phyloP scores from a whole-genome alignment of 2,888 invertebrate species.

The Tenthredo distinguenda region DNA sequence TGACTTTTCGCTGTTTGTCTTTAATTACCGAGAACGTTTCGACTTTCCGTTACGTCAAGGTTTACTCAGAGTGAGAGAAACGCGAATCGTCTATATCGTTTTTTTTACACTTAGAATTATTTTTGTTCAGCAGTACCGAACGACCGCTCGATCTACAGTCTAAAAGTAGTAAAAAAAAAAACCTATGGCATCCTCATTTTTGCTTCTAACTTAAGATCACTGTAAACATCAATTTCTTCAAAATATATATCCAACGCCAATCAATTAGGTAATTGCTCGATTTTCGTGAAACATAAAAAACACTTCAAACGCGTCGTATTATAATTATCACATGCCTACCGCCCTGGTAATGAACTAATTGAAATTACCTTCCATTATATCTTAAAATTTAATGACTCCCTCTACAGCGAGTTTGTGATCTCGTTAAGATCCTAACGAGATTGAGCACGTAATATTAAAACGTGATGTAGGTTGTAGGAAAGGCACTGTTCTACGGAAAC shows the following conservation, averaged over 20 bases:
- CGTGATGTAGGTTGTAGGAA: background rate
- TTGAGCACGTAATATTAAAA: conserved; percentile 21
- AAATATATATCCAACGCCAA: background rate
- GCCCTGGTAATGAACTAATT: conserved; percentile 9
- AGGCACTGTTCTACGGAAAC: background rate
- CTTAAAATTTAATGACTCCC: conserved; percentile 25
- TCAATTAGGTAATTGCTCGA: background rate
- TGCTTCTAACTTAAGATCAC: background rate
- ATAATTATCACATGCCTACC: conserved; percentile 12
- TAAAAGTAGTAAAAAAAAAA: background rate
- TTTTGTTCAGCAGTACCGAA: background rate
- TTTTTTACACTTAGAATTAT: background rate
- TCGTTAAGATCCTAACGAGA: conserved; percentile 27
- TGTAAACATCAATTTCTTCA: background rate
- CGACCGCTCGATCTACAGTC: background rate
- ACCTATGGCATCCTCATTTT: background rate
- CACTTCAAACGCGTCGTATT: background rate
- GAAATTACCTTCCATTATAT: conserved; percentile 19
- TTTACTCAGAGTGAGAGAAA: conserved; percentile 1
- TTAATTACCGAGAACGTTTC: conserved; percentile 54
- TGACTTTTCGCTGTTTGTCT: conserved; percentile 53
- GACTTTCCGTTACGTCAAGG: conserved; percentile 34
- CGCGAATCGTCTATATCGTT: background rate
- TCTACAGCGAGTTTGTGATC: background rate
- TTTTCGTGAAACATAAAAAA: background rate